Conservation (phyloP, 2,888 invertebrate genomes). For the Saturnia pavonia region DNA sequence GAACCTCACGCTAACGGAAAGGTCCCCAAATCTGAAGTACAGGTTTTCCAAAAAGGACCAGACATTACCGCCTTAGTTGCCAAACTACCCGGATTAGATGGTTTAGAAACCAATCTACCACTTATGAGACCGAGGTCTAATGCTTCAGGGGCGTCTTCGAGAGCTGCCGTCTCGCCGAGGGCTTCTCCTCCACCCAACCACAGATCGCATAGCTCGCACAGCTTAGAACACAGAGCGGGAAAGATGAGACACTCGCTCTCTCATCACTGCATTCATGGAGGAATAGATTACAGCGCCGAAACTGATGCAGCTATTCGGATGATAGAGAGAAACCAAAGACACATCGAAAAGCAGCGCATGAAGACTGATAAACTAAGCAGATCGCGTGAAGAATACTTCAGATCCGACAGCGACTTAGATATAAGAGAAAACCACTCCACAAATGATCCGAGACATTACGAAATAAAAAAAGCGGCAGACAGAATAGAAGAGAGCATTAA, state of each 20-base stretch:
- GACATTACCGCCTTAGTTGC: constrained; percentile 89
- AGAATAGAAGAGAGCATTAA: constrained; percentile 75
- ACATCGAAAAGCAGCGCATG: constrained; percentile 80
- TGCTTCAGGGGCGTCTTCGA: constrained; percentile 82
- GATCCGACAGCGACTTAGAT: constrained; percentile 69
- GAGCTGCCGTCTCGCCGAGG: constrained; percentile 66
- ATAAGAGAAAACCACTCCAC: constrained; percentile 51
- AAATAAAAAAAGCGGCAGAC: constrained; percentile 68
- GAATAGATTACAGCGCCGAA: constrained; percentile 81
- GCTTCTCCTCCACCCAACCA: constrained; percentile 57
- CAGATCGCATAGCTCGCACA: constrained; percentile 73
- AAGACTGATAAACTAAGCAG: constrained; percentile 66
- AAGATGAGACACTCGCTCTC: constrained; percentile 73
- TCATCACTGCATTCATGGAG: constrained; percentile 72
- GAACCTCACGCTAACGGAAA: constrained; percentile 66
- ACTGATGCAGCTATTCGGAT: constrained; percentile 81
- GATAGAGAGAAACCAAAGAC: constrained; percentile 83
- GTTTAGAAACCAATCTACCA: constrained; percentile 65
- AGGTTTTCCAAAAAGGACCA: constrained; percentile 90
- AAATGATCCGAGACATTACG: constrained; percentile 55
- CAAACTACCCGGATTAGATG: constrained; percentile 82
- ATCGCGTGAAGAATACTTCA: constrained; percentile 68
- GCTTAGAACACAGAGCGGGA: constrained; percentile 68
- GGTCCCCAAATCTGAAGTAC: constrained; percentile 79
- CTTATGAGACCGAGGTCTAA: constrained; percentile 78